Evolutionary conservation across 2,113 vertebrate genomes (phyloP).

Genomic region (Galemys pyrenaicus): DNA sequence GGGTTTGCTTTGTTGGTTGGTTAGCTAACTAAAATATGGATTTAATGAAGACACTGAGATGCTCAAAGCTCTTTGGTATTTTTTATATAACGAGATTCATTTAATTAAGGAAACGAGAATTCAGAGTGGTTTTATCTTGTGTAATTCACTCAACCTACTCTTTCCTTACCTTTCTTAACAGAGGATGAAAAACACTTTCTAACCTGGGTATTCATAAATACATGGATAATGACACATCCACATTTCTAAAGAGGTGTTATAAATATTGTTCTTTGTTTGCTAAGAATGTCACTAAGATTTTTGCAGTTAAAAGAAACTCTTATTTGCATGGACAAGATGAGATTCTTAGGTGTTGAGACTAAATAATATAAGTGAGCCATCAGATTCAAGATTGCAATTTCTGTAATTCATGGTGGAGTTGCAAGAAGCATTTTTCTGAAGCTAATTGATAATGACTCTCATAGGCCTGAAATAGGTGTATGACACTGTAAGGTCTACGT

Average conservation of each 20-base stretch:
- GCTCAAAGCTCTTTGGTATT: neutral
- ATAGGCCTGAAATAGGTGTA: neutral
- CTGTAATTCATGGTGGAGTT: neutral
- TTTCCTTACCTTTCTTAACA: neutral
- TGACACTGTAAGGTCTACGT: neutral
- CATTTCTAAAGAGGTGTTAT: neutral
- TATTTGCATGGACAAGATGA: neutral
- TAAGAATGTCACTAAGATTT: neutral
- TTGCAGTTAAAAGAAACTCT: neutral
- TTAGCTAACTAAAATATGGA: slow-evolving; percentile 9
- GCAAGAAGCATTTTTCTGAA: neutral
- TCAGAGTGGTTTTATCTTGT: neutral
- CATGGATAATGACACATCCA: neutral
- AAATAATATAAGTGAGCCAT: slow-evolving; percentile 7
- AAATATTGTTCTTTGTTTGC: neutral
- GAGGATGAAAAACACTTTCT: neutral
- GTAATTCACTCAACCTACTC: neutral
- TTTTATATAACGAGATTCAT: neutral
- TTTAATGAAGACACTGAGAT: neutral
- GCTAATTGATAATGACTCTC: neutral
- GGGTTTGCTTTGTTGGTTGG: neutral
- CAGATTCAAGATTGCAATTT: slow-evolving; percentile 10
- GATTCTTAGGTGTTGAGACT: neutral
- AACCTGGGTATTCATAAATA: neutral
- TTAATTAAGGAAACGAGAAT: slow-evolving; percentile 6